Evolutionary conservation across 2,888 invertebrate species (phyloP), one percentile per base, ranked within the genome.

Genomic region (Anagyrus pseudococci): DNA sequence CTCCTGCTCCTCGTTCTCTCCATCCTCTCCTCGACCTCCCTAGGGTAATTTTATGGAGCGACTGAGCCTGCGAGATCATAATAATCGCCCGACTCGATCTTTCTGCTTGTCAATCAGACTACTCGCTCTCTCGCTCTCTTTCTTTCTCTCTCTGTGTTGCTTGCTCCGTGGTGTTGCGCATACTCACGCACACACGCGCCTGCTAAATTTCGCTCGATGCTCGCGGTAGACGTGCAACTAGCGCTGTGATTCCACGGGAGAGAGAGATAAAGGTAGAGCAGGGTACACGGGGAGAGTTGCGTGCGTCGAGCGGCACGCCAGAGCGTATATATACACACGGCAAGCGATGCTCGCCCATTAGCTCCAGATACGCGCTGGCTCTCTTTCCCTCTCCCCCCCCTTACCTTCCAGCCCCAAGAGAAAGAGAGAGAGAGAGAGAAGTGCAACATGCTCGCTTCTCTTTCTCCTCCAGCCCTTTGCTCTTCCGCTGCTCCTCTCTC

Each of bases 31-130:
- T 67, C 75, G 78, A 78, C 79, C 75, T 67, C 62, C 66, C 65
- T n/a, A 67, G 71, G 70, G 73, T 75, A 80, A 79, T 80, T 79
- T 79, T 71, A 74, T 72, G 52, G 44, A 22, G 64, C 63, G 17
- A 47, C 44, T 43, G 29, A 49, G 23, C 52, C 47, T 56, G 23
- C 56, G 68, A 65, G 69, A 72, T 72, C 72, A 72, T 71, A 72
- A 72, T 72, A 72, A 71, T 72, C 72, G 69, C 20, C 26, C 71
- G 64, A 69, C 41, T 25, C 25, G 8, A 10, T 19, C 20, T 52
- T 52, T 41, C 40, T 22, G 52, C 52, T 22, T 33, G 41, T 33
- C 40, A 13, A 19, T 25, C 49, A 37, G 8, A 8, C 33, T 10
- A 15, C 33, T 15, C 2, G 33, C 33, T n/a, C n/a, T n/a, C n/a